Evolutionary conservation across 2,113 vertebrate species (phyloP).

Genomic region (Chaenocephalus aceratus): DNA sequence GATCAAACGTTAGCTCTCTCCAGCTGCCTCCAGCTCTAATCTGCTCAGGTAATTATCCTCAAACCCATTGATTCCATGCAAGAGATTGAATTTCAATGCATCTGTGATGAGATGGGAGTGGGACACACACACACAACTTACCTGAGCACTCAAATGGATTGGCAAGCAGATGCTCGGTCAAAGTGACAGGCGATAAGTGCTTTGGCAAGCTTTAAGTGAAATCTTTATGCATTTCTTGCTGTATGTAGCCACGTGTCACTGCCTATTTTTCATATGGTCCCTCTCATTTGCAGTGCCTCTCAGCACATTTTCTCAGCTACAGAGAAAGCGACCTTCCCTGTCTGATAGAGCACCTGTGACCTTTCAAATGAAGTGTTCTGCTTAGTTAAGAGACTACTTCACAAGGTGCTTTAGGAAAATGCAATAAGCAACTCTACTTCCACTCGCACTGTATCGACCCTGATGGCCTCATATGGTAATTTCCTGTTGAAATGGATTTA

Average conservation of each 20-base stretch:
- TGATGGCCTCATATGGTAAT: conserved; percentile 11
- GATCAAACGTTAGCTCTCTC: conserved; percentile 70
- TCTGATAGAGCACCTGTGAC: conserved; percentile 68
- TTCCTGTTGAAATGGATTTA: conserved; percentile 34
- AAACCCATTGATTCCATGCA: conserved; percentile 79
- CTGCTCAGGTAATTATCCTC: conserved; percentile 82
- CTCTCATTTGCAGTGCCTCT: conserved; percentile 49
- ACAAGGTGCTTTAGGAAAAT: conserved; percentile 16
- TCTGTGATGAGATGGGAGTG: conserved; percentile 69
- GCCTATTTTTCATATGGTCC: conserved; percentile 48
- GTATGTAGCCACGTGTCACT: conserved; percentile 48
- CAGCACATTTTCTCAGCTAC: conserved; percentile 42
- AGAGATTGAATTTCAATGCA: conserved; percentile 83
- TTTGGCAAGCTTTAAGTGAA: conserved; percentile 70
- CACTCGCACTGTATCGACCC: conserved; percentile 33
- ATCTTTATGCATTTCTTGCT: conserved; percentile 72
- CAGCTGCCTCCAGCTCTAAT: conserved; percentile 78
- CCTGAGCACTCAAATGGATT: conserved; percentile 77
- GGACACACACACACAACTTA: conserved; percentile 44
- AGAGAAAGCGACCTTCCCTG: conserved; percentile 20
- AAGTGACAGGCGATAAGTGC: conserved; percentile 77
- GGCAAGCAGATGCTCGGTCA: conserved; percentile 73
- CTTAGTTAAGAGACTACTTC: conserved; percentile 60
- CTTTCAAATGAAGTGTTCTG: conserved; percentile 65
- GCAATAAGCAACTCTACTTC: conserved; percentile 26